Percentiles rank a stretch among this genome's conserved stretches.
These are phyloP conservation scores for Girardinichthys multiradiatus DNA, from an alignment of 2,113 vertebrate genomes.

Conservation along the genomic window DNA sequence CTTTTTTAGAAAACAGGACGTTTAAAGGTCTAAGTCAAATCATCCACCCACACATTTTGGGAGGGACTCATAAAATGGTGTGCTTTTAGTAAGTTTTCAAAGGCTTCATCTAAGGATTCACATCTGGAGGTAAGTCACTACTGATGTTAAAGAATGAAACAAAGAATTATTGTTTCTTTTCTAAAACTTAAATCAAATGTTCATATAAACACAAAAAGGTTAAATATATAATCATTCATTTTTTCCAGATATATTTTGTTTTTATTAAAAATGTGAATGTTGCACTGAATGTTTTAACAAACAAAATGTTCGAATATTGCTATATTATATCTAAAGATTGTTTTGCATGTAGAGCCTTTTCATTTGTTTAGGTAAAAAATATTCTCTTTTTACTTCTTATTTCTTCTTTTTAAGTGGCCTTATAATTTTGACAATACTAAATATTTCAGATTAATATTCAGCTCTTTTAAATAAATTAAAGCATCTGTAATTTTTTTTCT, in stretches of 20 bases:
- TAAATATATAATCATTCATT: no score
- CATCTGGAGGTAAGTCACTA: slow-evolving; percentile 17
- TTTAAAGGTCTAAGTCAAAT: neutral
- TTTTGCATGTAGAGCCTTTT: no score
- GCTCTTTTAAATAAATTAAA: neutral
- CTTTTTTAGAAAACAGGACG: neutral
- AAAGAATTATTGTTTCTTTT: neutral
- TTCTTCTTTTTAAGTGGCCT: no score
- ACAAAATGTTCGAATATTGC: no score
- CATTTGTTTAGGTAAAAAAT: neutral
- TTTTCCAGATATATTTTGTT: no score
- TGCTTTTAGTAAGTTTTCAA: neutral
- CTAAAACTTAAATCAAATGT: neutral
- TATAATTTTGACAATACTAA: no score
- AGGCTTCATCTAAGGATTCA: neutral
- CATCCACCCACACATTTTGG: neutral
- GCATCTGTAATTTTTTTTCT: neutral
- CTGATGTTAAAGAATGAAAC: neutral
- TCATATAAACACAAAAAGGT: neutral
- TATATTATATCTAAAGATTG: no score
- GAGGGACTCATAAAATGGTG: neutral
- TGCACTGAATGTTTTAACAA: no score
- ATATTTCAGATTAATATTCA: neutral
- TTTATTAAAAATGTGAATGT: no score
- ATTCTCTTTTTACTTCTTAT: neutral